Evolutionary conservation across 1,140 invertebrate genomes (phyloP), one percentile per base, ranked within the genome.

Genomic region (Nymphalis io): DNA sequence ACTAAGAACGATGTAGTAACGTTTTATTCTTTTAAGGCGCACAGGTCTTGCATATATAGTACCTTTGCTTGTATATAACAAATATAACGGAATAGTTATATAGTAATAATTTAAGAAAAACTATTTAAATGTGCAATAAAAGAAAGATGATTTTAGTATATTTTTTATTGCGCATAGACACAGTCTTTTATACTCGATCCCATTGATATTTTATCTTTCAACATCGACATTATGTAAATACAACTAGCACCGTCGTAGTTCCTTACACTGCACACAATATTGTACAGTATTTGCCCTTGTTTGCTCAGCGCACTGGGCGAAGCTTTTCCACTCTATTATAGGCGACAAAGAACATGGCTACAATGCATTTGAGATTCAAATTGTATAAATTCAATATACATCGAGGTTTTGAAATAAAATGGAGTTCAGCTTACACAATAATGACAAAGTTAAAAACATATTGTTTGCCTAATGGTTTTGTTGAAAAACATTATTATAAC

Each of bases 311-410:
- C 42, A 20, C 38, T 21, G 58, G 53, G 60, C 65, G 60, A 60
- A 60, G 61, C 55, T 68, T 68, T 63, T 55, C 53, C 39, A 72
- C 48, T 68, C 60, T 68, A 57, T 66, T 67, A 72, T 58, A 55
- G 63, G 42, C 60, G 58, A 68, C 70, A 72, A 72, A 72, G 65
- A 53, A 53, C 18, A 68, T 42, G 42, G 42, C 20, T 68, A 68
- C 60, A 72, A 72, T 67, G 59, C 53, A 72, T 67, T 62, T 72
- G 70, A 62, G 39, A 68, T 68, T 68, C 65, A 68, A 72, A 68
- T 70, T 70, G 51, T 55, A 55, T 27, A 27, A 15, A 55, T 55
- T 55, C 51, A 55, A 55, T 55, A 55, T 15, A 27, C 51, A 20
- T 51, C 20, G 48, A 55, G 51, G 13, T 23, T 13, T 55, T 55